These are phyloP conservation scores for Leptogaster cylindrica DNA, from an alignment of 2,888 invertebrate genomes.

Conservation along the genomic window DNA sequence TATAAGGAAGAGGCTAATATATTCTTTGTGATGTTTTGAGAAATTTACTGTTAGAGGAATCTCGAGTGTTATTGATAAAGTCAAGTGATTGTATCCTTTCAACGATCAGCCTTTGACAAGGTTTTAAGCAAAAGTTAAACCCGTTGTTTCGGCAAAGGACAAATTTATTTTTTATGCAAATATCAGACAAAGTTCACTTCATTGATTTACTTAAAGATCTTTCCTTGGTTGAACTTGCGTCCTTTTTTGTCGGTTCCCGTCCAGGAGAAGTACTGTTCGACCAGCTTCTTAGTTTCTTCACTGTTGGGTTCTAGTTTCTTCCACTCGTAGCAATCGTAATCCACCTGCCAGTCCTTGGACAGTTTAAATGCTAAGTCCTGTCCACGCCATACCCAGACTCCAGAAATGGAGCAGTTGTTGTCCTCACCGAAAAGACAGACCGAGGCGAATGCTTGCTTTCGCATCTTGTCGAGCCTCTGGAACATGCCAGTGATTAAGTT, in stretches of 20 bases:
- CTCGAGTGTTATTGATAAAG: no score
- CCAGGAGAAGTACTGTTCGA: constrained; percentile 91
- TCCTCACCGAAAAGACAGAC: constrained; percentile 92
- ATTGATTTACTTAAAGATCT: constrained; percentile 90
- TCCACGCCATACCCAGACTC: constrained; percentile 98
- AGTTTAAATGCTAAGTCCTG: constrained; percentile 91
- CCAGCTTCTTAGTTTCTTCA: constrained; percentile 83
- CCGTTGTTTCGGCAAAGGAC: background rate
- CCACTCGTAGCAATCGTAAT: constrained; percentile 97
- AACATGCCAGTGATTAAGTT: constrained; percentile 98
- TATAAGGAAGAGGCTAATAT: no score
- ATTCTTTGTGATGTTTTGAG: no score
- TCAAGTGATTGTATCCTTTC: no score
- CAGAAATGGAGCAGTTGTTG: constrained; percentile 91
- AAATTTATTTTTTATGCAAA: constrained; percentile 20
- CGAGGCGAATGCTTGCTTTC: constrained; percentile 95
- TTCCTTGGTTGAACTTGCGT: constrained; percentile 96
- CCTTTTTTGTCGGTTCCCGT: constrained; percentile 84
- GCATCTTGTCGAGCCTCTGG: constrained; percentile 97
- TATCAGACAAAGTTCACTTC: background rate
- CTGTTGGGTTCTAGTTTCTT: constrained; percentile 84
- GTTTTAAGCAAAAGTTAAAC: background rate
- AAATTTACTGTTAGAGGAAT: no score
- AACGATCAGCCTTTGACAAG: no score
- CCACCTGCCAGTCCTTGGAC: constrained; percentile 92